Percentiles rank a stretch among this genome's conserved stretches.
These are phyloP conservation scores for Vireo griseus DNA, from an alignment of 2,797 vertebrate genomes.

Conservation along the genomic window DNA sequence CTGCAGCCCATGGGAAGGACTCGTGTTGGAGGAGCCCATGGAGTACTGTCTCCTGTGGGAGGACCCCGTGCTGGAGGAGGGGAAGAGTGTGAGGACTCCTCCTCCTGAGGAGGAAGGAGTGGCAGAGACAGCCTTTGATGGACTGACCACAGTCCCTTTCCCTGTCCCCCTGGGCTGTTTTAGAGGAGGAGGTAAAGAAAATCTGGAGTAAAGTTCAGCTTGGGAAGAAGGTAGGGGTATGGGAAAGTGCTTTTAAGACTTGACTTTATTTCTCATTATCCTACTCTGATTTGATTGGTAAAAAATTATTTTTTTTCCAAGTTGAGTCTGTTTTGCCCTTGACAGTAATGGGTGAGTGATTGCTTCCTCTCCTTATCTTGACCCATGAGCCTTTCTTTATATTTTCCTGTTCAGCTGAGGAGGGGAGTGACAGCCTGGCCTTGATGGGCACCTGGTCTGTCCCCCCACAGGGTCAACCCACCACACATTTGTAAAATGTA, in stretches of 20 bases:
- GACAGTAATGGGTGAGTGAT: neutral
- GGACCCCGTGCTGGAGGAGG: rapidly evolving
- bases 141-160: neutral
- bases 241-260: neutral
- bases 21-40: rapidly evolving
- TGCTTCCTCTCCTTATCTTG: neutral
- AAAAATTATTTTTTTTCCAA: neutral
- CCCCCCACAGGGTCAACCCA: neutral
- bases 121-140: rapidly evolving
- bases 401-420: neutral
- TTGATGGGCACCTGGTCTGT: neutral
- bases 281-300: neutral
- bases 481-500: neutral
- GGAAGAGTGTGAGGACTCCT: neutral
- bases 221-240: neutral
- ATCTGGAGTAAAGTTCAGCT: neutral
- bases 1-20: neutral
- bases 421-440: neutral
- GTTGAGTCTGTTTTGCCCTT: neutral
- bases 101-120: neutral
- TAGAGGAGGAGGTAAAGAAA: neutral
- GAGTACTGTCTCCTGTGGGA: neutral
- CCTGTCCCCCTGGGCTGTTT: neutral
- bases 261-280: neutral
- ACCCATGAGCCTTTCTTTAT: neutral